These are phyloP conservation scores for Limnothrissa miodon DNA, from an alignment of 2,113 vertebrate genomes.

Conservation along the genomic window DNA sequence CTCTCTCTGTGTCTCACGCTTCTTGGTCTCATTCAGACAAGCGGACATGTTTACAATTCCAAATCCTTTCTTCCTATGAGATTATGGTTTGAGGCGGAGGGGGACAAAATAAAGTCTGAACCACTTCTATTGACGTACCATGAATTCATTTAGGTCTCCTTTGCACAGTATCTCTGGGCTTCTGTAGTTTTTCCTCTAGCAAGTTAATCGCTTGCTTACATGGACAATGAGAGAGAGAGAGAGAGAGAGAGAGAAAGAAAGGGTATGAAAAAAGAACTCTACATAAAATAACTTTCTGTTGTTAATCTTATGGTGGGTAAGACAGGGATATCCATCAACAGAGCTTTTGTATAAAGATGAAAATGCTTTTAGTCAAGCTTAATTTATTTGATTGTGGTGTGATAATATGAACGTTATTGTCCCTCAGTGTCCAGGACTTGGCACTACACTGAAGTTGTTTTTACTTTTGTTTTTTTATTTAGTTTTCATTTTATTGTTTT, in stretches of 20 bases:
- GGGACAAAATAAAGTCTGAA: background rate
- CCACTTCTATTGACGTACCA: background rate
- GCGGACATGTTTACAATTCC: background rate
- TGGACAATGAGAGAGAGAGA: background rate
- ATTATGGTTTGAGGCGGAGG: background rate
- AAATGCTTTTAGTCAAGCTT: slow-evolving; percentile 4
- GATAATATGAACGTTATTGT: background rate
- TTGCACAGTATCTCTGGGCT: background rate
- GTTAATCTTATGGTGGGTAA: background rate
- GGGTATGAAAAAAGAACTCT: background rate
- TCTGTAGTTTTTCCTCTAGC: background rate
- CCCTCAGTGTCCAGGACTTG: slow-evolving; percentile 3
- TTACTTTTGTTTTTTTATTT: background rate
- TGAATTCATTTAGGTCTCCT: background rate
- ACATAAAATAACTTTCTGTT: background rate
- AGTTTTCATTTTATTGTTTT: background rate
- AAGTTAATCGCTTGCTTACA: background rate
- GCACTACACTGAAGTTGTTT: slow-evolving; percentile 3
- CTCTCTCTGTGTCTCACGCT: background rate
- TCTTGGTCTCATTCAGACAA: background rate
- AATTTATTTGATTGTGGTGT: slow-evolving; percentile 36
- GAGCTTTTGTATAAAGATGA: slow-evolving; percentile 24
- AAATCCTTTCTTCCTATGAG: background rate
- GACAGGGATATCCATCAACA: slow-evolving; percentile 9
- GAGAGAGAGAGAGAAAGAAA: background rate